phyloP scores from a whole-genome alignment of 2,113 vertebrate species.

The Meriones unguiculatus region DNA sequence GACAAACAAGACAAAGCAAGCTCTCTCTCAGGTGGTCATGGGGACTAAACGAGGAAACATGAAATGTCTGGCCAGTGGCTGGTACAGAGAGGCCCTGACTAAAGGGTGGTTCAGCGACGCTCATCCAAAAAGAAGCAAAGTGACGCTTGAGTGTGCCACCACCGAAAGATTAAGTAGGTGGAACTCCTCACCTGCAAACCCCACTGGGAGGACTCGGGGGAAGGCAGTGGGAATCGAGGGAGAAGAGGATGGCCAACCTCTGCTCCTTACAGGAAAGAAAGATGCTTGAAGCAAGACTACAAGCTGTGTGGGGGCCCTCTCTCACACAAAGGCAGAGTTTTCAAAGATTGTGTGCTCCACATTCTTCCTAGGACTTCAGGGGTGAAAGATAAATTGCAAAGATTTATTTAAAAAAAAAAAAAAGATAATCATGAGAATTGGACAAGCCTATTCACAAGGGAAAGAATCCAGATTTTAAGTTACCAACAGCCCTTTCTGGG shows the following conservation, averaged over 20 bases:
- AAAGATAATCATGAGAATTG: background rate
- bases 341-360: background rate
- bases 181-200: background rate
- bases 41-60: background rate
- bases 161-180: background rate
- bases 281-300: background rate
- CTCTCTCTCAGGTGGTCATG: background rate
- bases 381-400: background rate
- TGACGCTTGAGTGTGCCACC: background rate
- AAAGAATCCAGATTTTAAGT: conserved; percentile 49
- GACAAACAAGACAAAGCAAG: too few species aligned
- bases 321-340: conserved; percentile 4
- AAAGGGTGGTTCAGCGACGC: background rate
- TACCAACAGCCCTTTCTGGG: conserved; percentile 43
- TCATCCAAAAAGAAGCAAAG: background rate
- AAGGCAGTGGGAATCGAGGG: background rate
- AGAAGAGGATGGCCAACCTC: background rate
- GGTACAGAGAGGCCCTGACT: background rate
- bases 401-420: background rate
- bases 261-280: conserved; percentile 24
- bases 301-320: background rate
- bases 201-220: background rate
- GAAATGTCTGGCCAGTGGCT: background rate
- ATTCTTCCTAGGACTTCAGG: background rate
- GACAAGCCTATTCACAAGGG: background rate